Evolutionary conservation across 2,797 vertebrate genomes (phyloP).

Genomic region (Hippocampus kuda): DNA sequence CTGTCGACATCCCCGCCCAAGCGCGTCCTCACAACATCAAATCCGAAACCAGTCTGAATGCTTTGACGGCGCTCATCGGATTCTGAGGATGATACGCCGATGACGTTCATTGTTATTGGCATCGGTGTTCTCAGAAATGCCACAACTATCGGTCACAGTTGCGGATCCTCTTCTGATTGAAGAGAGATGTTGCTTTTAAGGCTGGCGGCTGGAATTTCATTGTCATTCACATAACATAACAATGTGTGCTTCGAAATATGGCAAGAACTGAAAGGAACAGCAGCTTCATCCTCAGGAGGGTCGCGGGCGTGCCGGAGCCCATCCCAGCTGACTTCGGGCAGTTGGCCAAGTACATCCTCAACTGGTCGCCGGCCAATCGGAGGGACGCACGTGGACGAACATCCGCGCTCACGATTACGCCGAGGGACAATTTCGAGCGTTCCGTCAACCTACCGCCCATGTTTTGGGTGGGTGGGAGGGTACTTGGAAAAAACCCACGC

Average conservation of each 20-base stretch:
- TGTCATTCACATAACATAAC: neutral
- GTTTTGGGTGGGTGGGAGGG: too few species aligned
- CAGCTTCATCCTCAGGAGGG: neutral
- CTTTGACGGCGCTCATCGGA: neutral
- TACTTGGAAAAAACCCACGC: too few species aligned
- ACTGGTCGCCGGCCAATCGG: too few species aligned
- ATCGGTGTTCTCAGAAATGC: neutral
- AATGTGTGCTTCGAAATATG: neutral
- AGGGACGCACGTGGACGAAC: too few species aligned
- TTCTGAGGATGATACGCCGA: neutral
- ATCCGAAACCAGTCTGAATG: neutral
- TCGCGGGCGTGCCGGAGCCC: too few species aligned
- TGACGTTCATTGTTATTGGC: neutral
- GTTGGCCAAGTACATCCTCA: too few species aligned
- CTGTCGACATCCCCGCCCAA: neutral
- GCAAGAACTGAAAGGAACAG: neutral
- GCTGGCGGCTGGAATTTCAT: neutral
- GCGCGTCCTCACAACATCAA: neutral
- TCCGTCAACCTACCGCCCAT: too few species aligned
- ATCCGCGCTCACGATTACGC: too few species aligned
- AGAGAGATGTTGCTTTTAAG: neutral
- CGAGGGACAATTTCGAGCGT: too few species aligned
- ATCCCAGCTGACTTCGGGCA: too few species aligned
- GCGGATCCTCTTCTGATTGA: conserved; percentile 5
- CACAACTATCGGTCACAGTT: conserved; percentile 6